Evolutionary conservation across 1,140 invertebrate species (phyloP).

Genomic region (Habropoda laboriosa): DNA sequence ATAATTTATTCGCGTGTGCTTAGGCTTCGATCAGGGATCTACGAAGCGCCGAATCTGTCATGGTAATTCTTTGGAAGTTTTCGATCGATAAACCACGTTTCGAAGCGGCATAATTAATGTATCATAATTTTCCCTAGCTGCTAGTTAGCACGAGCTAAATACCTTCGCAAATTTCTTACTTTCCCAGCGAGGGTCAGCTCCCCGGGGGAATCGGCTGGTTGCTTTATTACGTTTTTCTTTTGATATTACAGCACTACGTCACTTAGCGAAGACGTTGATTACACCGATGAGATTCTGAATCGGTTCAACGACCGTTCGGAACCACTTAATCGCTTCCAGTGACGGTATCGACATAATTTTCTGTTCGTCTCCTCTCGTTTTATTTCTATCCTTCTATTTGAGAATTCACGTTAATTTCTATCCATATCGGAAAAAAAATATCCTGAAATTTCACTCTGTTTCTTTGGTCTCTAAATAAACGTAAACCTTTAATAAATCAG

Average conservation of each 20-base stretch:
- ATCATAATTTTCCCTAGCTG: conserved; percentile 3
- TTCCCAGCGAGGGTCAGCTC: not conserved
- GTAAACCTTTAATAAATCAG: too few species aligned
- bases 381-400: too few species aligned
- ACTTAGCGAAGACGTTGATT: not conserved
- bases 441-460: too few species aligned
- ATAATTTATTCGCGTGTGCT: not conserved
- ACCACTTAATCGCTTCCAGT: not conserved
- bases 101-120: conserved; percentile 14
- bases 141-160: not conserved
- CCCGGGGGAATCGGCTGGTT: not conserved
- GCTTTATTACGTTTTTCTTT: conserved; percentile 4
- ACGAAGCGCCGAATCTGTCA: not conserved
- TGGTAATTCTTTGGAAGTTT: not conserved
- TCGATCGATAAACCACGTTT: not conserved
- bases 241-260: conserved; percentile 9
- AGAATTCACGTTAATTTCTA: too few species aligned
- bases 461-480: too few species aligned
- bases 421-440: too few species aligned
- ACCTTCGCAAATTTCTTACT: conserved; percentile 19
- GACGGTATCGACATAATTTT: too few species aligned
- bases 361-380: too few species aligned
- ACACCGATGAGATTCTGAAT: not conserved
- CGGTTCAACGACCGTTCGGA: not conserved
- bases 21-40: not conserved